Evolutionary conservation across 2,888 invertebrate genomes (phyloP), one percentile per base, ranked within the genome.

Genomic region (Diabrotica balteata): DNA sequence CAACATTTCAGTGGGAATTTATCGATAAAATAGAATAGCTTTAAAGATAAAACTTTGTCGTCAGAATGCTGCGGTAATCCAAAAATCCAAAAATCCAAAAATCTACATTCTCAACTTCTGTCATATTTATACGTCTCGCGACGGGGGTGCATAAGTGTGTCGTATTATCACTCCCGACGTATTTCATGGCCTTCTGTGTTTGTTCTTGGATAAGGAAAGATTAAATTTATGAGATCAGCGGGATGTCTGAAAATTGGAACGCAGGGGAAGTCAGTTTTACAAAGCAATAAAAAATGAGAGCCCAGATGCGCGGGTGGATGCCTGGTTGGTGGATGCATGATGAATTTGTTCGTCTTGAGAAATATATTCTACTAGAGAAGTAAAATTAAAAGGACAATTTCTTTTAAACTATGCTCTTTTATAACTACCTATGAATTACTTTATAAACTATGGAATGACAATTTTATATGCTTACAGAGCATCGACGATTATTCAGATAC

Each of bases 61-160:
- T 55, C 55, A 11, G n/a, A 55, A 44, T 43, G 55, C 55, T 55
- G 11, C 17, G 11, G 55, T 57, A 57, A 57, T 57, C 55, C 55
- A 47, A 47, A 63, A 54, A 67, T 55, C 63, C 63, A 47, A 47
- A 63, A 54, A 67, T 55, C 63, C 63, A 60, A 62, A 65, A 67
- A 71, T 66, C 69, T 72, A 71, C 68, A 69, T 69, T 63, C 71
- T 62, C 42, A 68, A 71, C 66, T 69, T 67, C 63, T 69, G 67
- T 72, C 71, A 63, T 67, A 69, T 66, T 67, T 69, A 67, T 71
- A 69, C 59, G 64, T 65, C 65, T 69, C 67, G 67, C 67, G 53
- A 63, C 61, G 66, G 69, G 71, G 71, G 67, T 69, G 71, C 67
- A 69, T 66, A 69, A 69, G 69, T 63, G 69, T 66, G 71, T 61